These are phyloP conservation scores for Pararge aegeria DNA, from an alignment of 1,140 invertebrate species.

Conservation along the genomic window DNA sequence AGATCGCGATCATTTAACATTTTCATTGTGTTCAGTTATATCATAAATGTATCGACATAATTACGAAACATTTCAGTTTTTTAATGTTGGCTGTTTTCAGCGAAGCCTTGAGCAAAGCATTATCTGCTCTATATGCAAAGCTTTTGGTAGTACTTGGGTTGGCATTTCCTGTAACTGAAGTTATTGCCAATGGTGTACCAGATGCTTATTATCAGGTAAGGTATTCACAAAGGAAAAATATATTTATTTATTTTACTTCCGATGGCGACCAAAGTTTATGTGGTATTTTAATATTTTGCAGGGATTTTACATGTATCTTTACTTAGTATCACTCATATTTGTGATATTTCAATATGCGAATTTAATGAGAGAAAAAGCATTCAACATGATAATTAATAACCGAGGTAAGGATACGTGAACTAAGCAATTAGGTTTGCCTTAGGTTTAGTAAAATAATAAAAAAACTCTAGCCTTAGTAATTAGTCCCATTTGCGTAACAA, in stretches of 20 bases:
- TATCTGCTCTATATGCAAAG: conserved; percentile 90
- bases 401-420: conserved; percentile 50
- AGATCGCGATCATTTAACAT: too few species aligned
- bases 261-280: too few species aligned
- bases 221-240: neutral
- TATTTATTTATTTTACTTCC: too few species aligned
- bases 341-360: conserved; percentile 90
- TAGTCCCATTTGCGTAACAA: conserved; percentile 73
- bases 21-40: neutral
- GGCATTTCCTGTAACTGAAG: conserved; percentile 85
- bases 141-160: conserved; percentile 89
- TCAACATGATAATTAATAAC: conserved; percentile 62
- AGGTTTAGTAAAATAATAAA: conserved; percentile 35
- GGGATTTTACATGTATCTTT: conserved; percentile 93
- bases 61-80: conserved; percentile 3
- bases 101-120: conserved; percentile 78
- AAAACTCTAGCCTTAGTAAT: conserved; percentile 52
- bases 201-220: conserved; percentile 83
- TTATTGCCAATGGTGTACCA: conserved; percentile 84
- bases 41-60: neutral
- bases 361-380: conserved; percentile 67
- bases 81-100: conserved; percentile 46
- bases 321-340: conserved; percentile 88
- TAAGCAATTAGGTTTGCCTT: conserved; percentile 17
- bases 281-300: conserved; percentile 65